Evolutionary conservation across 2,888 invertebrate species (phyloP).

Genomic region (Cremastobaeus sp.): DNA sequence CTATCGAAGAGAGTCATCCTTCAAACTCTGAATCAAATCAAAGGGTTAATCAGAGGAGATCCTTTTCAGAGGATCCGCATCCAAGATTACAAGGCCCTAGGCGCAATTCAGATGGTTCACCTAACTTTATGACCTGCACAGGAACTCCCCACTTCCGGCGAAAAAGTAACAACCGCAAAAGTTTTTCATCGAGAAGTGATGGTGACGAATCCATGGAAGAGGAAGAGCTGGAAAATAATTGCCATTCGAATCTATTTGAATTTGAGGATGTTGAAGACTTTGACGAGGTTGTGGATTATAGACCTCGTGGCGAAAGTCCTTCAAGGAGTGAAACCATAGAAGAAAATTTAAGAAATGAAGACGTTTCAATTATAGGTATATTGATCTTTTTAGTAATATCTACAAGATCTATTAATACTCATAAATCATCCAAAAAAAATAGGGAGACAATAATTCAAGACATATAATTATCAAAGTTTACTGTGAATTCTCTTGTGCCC

Average conservation of each 20-base stretch:
- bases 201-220: conserved; percentile 72
- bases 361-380: conserved; percentile 56
- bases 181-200: conserved; percentile 67
- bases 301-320: conserved; percentile 74
- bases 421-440: too few species aligned
- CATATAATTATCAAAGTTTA: too few species aligned
- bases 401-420: too few species aligned
- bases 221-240: conserved; percentile 51
- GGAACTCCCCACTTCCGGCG: conserved; percentile 74
- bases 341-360: conserved; percentile 36
- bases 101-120: conserved; percentile 76
- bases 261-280: conserved; percentile 75
- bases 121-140: conserved; percentile 74
- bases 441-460: too few species aligned
- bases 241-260: conserved; percentile 69
- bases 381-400: too few species aligned
- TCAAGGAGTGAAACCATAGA: conserved; percentile 59
- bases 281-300: conserved; percentile 75
- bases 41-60: conserved; percentile 33
- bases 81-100: conserved; percentile 64
- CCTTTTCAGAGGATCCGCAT: conserved; percentile 43
- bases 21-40: conserved; percentile 36
- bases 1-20: conserved; percentile 70
- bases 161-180: conserved; percentile 64
- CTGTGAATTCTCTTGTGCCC: too few species aligned